Evolutionary conservation across 92 coral and sea anemone genomes (phyloP), one percentile per base, ranked within the genome.

Genomic region (Phenganax marumi): DNA sequence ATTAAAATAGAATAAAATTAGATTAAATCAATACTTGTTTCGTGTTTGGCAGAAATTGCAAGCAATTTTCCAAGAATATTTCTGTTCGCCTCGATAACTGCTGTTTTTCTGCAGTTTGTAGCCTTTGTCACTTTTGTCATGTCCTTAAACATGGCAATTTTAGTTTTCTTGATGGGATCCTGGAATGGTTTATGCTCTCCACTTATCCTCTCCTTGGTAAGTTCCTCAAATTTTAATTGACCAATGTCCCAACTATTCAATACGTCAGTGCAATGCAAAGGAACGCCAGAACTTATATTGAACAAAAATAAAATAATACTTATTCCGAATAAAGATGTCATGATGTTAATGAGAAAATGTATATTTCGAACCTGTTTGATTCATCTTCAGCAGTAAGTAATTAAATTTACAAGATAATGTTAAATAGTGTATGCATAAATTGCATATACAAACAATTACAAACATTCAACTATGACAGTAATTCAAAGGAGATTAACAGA

Each of bases 31-130:
- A 63, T 63, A 63, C 69, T 63, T 9, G 19, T 18, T 63, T 63
- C 69, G 69, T 63, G 69, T 63, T 63, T 63, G 69, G 69, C 69
- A 19, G 69, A 63, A 63, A 63, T 63, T 63, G 69, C 69, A 6
- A 63, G 69, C 43, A 63, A 23, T 63, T 63, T 63, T 19, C 69
- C 69, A 2, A 63, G 69, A 46, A 63, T 63, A 46, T 63, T 63
- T 63, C 43, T 63, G 24, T 63, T 63, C 24, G 69, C 69, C 69
- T 63, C 69, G 24, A 63, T 63, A 63, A 63, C 69, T 46, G 69
- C 69, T 63, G 69, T 7, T 63, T 63, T 63, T 7, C 69, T 46
- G 24, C 24, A 19, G 8, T 63, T 63, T 19, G 9, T 4, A 11
- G 24, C 69, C 43, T 63, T 63, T 63, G 26, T 63, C 69, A 16